Base-by-base conservation (phyloP, 1,140 invertebrate species). In the Drosophila willistoni region DNA sequence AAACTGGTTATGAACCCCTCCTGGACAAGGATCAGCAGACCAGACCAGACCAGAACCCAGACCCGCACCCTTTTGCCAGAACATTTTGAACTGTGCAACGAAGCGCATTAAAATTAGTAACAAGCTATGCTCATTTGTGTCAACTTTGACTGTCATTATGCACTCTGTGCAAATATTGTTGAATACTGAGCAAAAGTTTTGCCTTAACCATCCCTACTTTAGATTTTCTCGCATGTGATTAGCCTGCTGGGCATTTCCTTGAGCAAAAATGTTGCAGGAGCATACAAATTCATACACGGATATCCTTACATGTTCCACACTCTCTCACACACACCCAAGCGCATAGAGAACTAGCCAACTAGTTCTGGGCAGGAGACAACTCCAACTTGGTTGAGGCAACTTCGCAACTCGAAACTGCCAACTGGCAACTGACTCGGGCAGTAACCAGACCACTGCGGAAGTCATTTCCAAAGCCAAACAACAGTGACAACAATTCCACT, bases 111-210 rank as follows among this genome's bases (percentile, higher is more conserved):
- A 91, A 87, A 91, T 90, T 90, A 91, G 84, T 87, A 90, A 81
- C 83, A 87, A 91, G 82, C 81, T 68, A 75, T 81, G 82, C 85
- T 91, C 90, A 91, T 91, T 91, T 91, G 80, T 82, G 82, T 82
- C 90, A 91, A 91, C 85, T 91, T 91, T 91, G 76, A 79, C 83
- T 90, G 90, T 91, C 90, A 91, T 91, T 91, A 91, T 91, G 82
- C 85, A 91, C 90, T 91, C 89, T 56, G 81, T 80, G 73, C 74
- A 91, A 91, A 87, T 87, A 87, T 89, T 91, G 75, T 81, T 87
- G 77, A 44, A 64, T 70, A 69, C 70, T 39, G 73, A 72, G 76
- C 67, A 69, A 80, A 87, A 87, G 71, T 89, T 89, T 79, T 44
- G 42, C 19, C 36, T 10, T 17, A 42, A 42, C 65, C 41, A 34